Base-by-base conservation (phyloP, 1,140 invertebrate species). In the Parapsyche elsis region DNA sequence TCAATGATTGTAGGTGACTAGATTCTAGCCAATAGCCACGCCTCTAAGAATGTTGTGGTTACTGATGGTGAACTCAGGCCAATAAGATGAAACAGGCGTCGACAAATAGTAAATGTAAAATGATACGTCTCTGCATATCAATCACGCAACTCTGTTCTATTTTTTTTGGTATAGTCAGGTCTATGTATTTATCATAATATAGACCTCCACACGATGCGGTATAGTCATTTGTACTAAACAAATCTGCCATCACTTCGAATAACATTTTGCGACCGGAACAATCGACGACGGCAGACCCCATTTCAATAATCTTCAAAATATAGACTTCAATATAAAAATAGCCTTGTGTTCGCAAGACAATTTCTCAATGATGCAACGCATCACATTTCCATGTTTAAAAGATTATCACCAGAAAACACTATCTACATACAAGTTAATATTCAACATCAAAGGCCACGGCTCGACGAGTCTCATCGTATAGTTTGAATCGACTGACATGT, bases 161-260 rank as follows among this genome's bases (percentile, higher is more conserved):
- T 38, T 46, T 59, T 10, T 61, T 19, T 61, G 21, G 9, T 61
- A 61, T 9, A 26, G 24, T 67, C 64, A 26, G 30, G 7, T 38
- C 30, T 38, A 38, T 4, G 2, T 38, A 7, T 38, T 1, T 38
- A 1, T 1, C 7, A 38, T 38, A 38, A 38, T 26, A 9, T 12
- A 14, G 12, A 53, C 12, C 64, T 23, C 23, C 30, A 38, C 30
- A 38, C 30, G 30, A n/a, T n/a, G n/a, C n/a, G n/a, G n/a, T n/a
- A n/a, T n/a, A n/a, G n/a, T 26, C 0, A 67, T 67, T 67, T 67
- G 64, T 67, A 67, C 64, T 67, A 67, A 67, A 67, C 64, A 67
- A 12, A 30, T 24, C 64, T 67, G 64, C 64, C 24, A 67, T 67
- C 64, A 14, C 1, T 23, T 38, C 30, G 19, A 67, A 67, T 67